A percentile compares a stretch with the other conserved stretches of the same genome.
Evolutionary conservation across 1,140 invertebrate genomes (phyloP).

Genomic region (Oncopodura yosiiana): DNA sequence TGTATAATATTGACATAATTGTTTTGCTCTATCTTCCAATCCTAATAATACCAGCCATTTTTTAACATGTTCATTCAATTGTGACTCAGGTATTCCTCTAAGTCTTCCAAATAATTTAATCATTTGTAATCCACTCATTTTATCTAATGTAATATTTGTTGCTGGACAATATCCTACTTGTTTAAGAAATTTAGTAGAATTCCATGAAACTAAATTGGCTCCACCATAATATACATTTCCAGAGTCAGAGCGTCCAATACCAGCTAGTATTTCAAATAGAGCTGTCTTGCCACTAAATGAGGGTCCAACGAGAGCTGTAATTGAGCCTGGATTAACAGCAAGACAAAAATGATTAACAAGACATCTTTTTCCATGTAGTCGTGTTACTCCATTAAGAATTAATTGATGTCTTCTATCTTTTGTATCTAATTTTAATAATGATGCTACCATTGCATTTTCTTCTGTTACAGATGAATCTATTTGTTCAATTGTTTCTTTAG

Average conservation of each 20-base stretch:
- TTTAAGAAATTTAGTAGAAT: too few species aligned
- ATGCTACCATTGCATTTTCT: too few species aligned
- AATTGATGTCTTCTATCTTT: neutral
- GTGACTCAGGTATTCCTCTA: slow-evolving; percentile 8
- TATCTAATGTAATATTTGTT: too few species aligned
- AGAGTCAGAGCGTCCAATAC: neutral
- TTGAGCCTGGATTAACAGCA: slow-evolving; percentile 3
- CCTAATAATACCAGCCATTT: slow-evolving; percentile 10
- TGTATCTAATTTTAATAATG: too few species aligned
- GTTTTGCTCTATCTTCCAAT: neutral
- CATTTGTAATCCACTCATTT: neutral
- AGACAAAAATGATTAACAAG: too few species aligned
- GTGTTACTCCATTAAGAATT: too few species aligned
- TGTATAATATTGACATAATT: slow-evolving; percentile 8
- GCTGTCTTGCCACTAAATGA: slow-evolving; percentile 2
- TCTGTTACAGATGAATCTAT: too few species aligned
- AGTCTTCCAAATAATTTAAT: slow-evolving; percentile 19
- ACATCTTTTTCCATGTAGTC: too few species aligned
- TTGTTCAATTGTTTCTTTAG: too few species aligned
- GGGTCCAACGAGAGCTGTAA: slow-evolving; percentile 6
- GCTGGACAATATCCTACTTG: too few species aligned
- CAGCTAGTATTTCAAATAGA: slow-evolving; percentile 13
- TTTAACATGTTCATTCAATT: neutral
- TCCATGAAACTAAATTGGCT: neutral
- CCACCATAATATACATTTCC: slow-evolving; percentile 1